Base-by-base conservation (phyloP, 2,888 invertebrate species). In the Tanaodytes sp. region DNA sequence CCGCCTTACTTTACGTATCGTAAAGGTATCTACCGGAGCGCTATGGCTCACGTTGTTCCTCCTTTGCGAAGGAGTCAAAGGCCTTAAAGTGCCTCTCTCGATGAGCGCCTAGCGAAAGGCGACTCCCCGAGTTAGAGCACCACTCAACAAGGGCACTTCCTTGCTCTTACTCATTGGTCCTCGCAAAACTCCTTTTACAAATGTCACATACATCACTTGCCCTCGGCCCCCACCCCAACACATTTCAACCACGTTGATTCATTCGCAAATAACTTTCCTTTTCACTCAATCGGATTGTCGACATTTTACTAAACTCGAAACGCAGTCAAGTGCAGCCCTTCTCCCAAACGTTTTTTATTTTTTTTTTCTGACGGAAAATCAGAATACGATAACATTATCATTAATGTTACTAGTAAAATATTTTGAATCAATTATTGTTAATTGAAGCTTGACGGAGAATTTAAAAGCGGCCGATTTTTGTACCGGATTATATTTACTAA, bases 1-100 rank as follows among this genome's bases (percentile, higher is more conserved):
- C 83, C 83, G 84, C 82, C 83, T 84, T 84, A 83, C 84, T 84
- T 82, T 82, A 82, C 80, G 81, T 79, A 79, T 79, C 77, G 75
- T 75, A 67, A 69, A 70, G 74, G 58, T 73, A 71, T 62, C 54
- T 54, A 61, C 61, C 54, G 18, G 66, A 59, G 65, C 63, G 72
- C 55, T 55, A 62, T 58, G 69, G 69, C 72, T 66, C 58, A 45
- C 58, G 62, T 58, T 64, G 63, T 69, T 64, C 72, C 64, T 65
- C 65, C 62, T 54, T n/a, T 42, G 63, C 45, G 64, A 65, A 57
- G 65, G 71, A 73, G 73, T 75, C 74, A 73, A 73, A 73, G 74
- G 74, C 70, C 71, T 71, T 59, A 69, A 57, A 63, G 39, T 55
- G 51, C 37, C 39, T 64, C 69, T 71, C 74, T 58, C 43, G 55